Base-by-base conservation (phyloP, 2,888 invertebrate genomes). In the Eilema griseolum region DNA sequence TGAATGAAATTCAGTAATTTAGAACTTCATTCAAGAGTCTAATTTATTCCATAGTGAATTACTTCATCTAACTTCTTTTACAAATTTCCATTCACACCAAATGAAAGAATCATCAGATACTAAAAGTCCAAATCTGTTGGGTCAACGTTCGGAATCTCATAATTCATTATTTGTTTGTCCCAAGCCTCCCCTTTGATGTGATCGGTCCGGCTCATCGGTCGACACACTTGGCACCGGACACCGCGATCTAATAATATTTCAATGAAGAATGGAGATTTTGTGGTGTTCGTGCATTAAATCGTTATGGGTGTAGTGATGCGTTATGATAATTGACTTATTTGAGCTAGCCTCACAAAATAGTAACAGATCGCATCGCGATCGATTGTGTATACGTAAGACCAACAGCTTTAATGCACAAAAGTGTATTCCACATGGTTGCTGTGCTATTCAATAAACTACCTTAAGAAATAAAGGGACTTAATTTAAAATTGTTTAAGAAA, bases 191-290 rank as follows among this genome's bases (percentile, higher is more conserved):
- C 86, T 90, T 89, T 90, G 88, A 89, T 85, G 83, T 81, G 80
- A 78, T 74, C 76, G 75, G 79, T 78, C 61, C 66, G 62, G 81
- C 81, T 77, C 74, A 56, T 71, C 67, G 80, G 77, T 76, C 85
- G 92, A 85, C 92, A 92, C 88, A 92, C 85, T 93, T 92, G 92
- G 92, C 92, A 92, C 73, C 37, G 46, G 16, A 16, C 33, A 70
- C 23, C 33, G 60, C 59, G 31, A 24, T 69, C 80, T 72, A 76
- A 73, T 74, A 77, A 82, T 82, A 80, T 80, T 77, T 80, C 75
- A 74, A 81, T 76, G 77, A 75, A 70, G 61, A 80, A 82, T 80
- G 60, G 37, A 28, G 63, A 67, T 77, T 79, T 82, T 69, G 65
- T 73, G 57, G 62, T 20, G 64, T 61, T 71, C 67, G 26, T 7